Evolutionary conservation across 2,797 vertebrate species (phyloP).

Genomic region (Balearica regulorum): DNA sequence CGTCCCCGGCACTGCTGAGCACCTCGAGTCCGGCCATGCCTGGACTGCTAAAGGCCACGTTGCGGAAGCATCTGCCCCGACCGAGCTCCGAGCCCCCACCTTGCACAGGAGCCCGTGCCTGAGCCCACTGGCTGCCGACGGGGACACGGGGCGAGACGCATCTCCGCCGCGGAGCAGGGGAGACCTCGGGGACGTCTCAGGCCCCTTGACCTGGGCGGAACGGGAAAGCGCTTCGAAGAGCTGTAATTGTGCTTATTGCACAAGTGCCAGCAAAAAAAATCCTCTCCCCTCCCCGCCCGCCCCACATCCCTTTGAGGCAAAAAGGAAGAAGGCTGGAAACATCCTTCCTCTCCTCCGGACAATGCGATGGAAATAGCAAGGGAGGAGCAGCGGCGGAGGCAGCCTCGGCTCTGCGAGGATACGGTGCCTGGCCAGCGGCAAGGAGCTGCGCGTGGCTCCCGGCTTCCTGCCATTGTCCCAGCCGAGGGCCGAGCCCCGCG

Average conservation of each 20-base stretch:
- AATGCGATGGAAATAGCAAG: conserved; percentile 39
- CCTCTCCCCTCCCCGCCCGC: neutral
- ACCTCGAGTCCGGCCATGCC: neutral
- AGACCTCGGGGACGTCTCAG: neutral
- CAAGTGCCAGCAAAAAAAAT: neutral
- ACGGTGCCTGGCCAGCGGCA: neutral
- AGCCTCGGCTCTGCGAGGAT: neutral
- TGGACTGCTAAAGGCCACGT: neutral
- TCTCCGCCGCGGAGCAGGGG: neutral
- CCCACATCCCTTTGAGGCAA: conserved; percentile 16
- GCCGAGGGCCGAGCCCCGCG: fast-evolving
- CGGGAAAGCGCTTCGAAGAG: neutral
- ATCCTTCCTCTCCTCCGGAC: conserved; percentile 49
- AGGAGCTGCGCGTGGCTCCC: neutral
- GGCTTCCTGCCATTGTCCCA: conserved; percentile 25
- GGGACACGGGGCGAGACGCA: fast-evolving
- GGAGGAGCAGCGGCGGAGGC: neutral
- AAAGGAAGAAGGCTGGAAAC: conserved; percentile 55
- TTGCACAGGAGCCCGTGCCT: neutral
- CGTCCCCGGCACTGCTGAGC: neutral
- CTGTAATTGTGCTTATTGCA: neutral
- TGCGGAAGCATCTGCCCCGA: neutral
- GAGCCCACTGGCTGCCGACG: neutral
- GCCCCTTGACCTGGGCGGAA: neutral
- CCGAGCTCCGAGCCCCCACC: neutral